Percentiles rank a stretch among this genome's conserved stretches.
phyloP scores from a whole-genome alignment of 2,888 invertebrate genomes.

The Agrochola macilenta region DNA sequence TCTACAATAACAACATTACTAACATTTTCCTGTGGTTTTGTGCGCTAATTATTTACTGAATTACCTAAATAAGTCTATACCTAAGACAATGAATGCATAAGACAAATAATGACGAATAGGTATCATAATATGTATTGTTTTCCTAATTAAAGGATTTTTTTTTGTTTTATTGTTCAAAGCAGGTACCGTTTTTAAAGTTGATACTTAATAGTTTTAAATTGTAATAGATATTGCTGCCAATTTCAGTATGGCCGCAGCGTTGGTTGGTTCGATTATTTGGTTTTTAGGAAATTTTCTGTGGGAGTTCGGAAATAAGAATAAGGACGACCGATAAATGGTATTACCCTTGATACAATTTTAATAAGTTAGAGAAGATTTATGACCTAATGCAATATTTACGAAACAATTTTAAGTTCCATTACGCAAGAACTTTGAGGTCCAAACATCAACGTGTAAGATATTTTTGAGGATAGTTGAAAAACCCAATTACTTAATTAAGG shows the following conservation, averaged over 20 bases:
- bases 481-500: not conserved
- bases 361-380: not conserved
- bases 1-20: not conserved
- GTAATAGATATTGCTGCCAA: not conserved
- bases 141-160: not conserved
- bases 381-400: not conserved
- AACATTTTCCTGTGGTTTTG: not conserved
- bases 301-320: not conserved
- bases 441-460: not conserved
- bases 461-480: not conserved
- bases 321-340: not conserved
- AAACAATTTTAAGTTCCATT: not conserved
- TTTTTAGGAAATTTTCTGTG: not conserved
- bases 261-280: not conserved
- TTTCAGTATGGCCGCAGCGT: not conserved
- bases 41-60: not conserved
- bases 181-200: not conserved
- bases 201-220: not conserved
- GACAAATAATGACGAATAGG: not conserved
- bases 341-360: not conserved
- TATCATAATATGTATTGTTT: not conserved
- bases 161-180: not conserved
- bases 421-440: not conserved
- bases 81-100: not conserved
- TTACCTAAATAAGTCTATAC: not conserved